phyloP scores from a whole-genome alignment of 2,113 vertebrate genomes.

The Sciurus niger region DNA sequence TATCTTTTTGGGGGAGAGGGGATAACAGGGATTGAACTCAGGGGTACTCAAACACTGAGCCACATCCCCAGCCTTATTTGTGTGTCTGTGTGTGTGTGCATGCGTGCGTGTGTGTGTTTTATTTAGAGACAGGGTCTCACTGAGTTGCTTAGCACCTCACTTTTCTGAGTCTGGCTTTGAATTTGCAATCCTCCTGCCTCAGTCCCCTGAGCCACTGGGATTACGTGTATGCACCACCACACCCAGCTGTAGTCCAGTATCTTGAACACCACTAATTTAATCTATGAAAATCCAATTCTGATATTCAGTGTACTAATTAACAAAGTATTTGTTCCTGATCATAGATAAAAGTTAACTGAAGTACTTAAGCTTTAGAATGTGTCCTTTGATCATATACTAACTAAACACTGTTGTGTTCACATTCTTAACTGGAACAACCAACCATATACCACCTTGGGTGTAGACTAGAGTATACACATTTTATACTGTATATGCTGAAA shows the following conservation, averaged over 20 bases:
- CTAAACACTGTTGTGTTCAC: not conserved
- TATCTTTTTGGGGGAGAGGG: not conserved
- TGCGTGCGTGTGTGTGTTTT: too few species aligned
- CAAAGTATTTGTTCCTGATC: not conserved
- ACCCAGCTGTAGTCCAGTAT: not conserved
- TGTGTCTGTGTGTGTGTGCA: too few species aligned
- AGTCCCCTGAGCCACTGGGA: too few species aligned
- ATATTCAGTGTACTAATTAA: not conserved
- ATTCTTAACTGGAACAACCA: not conserved
- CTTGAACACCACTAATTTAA: constrained; percentile 4
- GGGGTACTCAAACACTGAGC: too few species aligned
- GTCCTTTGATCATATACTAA: constrained; percentile 1
- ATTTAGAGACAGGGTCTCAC: too few species aligned
- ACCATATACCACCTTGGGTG: not conserved
- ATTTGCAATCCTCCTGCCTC: too few species aligned
- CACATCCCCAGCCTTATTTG: too few species aligned
- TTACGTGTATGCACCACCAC: too few species aligned
- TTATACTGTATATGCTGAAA: not conserved
- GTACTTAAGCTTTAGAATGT: not conserved
- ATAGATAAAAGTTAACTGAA: not conserved
- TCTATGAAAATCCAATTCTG: constrained; percentile 21
- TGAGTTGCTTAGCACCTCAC: too few species aligned
- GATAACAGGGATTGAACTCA: too few species aligned
- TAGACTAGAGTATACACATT: not conserved
- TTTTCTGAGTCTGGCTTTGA: too few species aligned